Percentiles rank a stretch among this genome's conserved stretches.
phyloP scores from a whole-genome alignment of 2,113 vertebrate species.

The Amia ocellicauda region DNA sequence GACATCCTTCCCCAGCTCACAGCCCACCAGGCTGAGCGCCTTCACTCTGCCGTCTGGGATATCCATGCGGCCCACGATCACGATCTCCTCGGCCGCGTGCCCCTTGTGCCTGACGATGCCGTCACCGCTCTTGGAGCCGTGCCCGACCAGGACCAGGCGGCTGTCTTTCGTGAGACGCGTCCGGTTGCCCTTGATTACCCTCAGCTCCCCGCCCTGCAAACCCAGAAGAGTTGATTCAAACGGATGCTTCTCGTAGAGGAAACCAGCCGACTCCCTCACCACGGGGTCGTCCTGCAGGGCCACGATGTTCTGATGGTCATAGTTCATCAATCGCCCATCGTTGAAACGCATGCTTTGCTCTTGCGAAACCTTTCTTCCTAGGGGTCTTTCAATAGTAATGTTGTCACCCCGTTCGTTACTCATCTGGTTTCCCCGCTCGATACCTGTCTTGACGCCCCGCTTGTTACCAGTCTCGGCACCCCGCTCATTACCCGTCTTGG shows the following conservation, averaged over 20 bases:
- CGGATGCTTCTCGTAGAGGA: constrained; percentile 40
- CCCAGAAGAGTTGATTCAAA: constrained; percentile 36
- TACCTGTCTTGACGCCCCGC: too few species aligned
- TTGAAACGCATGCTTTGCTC: too few species aligned
- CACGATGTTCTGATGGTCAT: constrained; percentile 37
- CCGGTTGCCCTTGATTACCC: constrained; percentile 23
- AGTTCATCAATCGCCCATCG: background rate
- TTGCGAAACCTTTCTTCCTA: too few species aligned
- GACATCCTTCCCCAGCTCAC: constrained; percentile 43
- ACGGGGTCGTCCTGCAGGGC: constrained; percentile 44
- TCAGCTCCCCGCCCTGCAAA: constrained; percentile 38
- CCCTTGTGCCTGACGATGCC: constrained; percentile 30
- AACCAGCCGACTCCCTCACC: constrained; percentile 38
- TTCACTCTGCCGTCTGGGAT: constrained; percentile 1
- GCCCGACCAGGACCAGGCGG: constrained; percentile 44
- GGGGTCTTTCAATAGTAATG: too few species aligned
- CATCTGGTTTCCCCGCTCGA: too few species aligned
- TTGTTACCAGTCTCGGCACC: too few species aligned
- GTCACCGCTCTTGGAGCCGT: constrained; percentile 28
- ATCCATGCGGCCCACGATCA: constrained; percentile 28
- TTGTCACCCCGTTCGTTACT: too few species aligned
- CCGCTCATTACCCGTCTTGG: too few species aligned
- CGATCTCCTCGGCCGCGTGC: constrained; percentile 39
- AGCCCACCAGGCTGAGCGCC: constrained; percentile 43
- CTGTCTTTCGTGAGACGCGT: constrained; percentile 10